Evolutionary conservation across 1,140 invertebrate genomes (phyloP).

Genomic region (Ectropis grisescens): DNA sequence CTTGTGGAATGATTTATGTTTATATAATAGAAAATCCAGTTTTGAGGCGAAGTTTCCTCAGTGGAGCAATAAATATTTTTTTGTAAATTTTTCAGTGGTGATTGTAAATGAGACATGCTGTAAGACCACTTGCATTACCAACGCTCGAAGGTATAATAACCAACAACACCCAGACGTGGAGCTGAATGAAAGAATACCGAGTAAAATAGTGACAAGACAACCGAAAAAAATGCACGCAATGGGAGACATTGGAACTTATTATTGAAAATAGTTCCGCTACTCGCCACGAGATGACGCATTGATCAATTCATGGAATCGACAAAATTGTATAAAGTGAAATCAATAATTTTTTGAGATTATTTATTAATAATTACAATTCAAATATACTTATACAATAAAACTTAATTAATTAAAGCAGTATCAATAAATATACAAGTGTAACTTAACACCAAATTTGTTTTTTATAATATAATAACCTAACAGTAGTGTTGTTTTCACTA

Average conservation of each 20-base stretch:
- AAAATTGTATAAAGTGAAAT: no score
- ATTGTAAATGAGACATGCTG: conserved; percentile 47
- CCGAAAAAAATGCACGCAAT: conserved; percentile 5
- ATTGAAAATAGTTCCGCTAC: conserved; percentile 1
- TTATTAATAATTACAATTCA: conserved; percentile 3
- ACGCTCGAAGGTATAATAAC: conserved; percentile 16
- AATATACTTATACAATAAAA: conserved; percentile 1
- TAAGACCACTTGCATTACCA: conserved; percentile 32
- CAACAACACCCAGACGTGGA: conserved; percentile 24
- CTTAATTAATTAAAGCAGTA: conserved; percentile 28
- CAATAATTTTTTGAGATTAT: no score
- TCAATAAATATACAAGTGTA: conserved; percentile 28
- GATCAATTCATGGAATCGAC: no score
- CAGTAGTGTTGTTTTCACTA: no score
- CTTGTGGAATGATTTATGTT: no score
- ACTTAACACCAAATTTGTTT: conserved; percentile 8
- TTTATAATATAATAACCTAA: conserved; percentile 4
- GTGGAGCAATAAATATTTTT: no score
- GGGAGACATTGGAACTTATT: conserved; percentile 3
- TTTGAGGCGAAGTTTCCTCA: no score
- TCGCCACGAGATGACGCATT: conserved; percentile 12
- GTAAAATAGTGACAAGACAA: conserved; percentile 5
- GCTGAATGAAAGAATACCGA: conserved; percentile 30
- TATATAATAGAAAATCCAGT: no score
- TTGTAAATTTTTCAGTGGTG: conserved; percentile 45